Evolutionary conservation across 2,888 invertebrate species (phyloP).

Genomic region (Aphelenchoides bicaudatus): DNA sequence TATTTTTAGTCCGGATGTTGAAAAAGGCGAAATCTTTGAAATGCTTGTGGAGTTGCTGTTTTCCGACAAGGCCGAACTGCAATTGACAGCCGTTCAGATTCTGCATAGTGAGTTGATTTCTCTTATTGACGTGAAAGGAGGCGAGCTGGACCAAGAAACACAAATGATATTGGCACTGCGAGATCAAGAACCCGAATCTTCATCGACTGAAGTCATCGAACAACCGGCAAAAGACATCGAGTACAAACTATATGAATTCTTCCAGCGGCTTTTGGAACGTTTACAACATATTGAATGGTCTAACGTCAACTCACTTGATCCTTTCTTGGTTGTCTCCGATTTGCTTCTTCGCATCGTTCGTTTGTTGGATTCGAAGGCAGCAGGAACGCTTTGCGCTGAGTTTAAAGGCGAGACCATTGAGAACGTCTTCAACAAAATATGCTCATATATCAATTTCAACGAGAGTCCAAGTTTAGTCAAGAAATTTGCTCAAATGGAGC

Average conservation of each 20-base stretch:
- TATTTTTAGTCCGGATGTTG: neutral
- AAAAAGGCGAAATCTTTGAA: constrained; percentile 10
- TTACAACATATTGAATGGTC: neutral
- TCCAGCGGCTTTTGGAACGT: constrained; percentile 4
- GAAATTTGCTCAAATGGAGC: neutral
- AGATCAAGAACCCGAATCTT: constrained; percentile 1
- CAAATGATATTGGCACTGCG: neutral
- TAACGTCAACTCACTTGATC: constrained; percentile 15
- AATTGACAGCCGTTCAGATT: constrained; percentile 13
- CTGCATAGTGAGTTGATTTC: neutral
- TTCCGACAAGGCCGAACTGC: neutral
- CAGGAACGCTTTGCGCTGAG: constrained; percentile 8
- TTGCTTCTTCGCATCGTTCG: constrained; percentile 19
- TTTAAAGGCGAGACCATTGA: constrained; percentile 5
- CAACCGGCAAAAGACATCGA: neutral
- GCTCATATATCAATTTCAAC: neutral
- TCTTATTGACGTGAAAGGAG: neutral
- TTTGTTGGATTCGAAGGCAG: constrained; percentile 14
- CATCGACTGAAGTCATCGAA: neutral
- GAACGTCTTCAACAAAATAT: neutral
- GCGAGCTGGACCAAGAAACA: neutral
- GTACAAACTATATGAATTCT: constrained; percentile 14
- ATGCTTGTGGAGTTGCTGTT: constrained; percentile 6
- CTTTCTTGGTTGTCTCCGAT: constrained; percentile 17
- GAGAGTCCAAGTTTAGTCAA: neutral